Conservation (phyloP, 37 sponge, comb jelly and placozoan species). For the Cliona cf. orientalis region DNA sequence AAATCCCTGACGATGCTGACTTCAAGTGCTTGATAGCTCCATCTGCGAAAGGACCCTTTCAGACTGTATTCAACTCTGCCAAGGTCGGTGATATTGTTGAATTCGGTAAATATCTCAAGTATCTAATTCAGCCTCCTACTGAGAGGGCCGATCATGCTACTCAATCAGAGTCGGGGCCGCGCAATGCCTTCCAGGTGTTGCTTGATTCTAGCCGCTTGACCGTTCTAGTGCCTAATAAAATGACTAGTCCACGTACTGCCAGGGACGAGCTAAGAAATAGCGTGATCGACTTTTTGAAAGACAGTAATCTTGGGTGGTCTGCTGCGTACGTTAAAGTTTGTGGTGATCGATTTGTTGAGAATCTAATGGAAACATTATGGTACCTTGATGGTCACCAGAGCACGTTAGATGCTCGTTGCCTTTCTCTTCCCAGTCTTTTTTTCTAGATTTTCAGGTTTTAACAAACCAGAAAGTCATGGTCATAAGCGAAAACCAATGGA, state of each 20-base stretch:
- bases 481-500: not conserved
- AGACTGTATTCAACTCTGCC: not conserved
- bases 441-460: not conserved
- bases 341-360: not conserved
- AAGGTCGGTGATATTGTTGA: conserved; percentile 1
- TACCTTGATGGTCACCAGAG: conserved; percentile 12
- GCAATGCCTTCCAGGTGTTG: not conserved
- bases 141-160: not conserved
- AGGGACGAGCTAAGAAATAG: not conserved
- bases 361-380: not conserved
- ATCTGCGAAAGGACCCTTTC: not conserved
- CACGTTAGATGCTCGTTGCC: not conserved
- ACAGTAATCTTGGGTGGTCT: not conserved
- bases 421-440: not conserved
- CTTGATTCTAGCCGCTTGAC: not conserved
- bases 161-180: not conserved
- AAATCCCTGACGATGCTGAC: not conserved
- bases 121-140: not conserved
- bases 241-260: not conserved
- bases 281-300: not conserved
- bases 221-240: not conserved
- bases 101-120: conserved; percentile 1
- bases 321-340: not conserved
- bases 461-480: not conserved
- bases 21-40: not conserved